Percentiles rank a stretch among this genome's conserved stretches.
Evolutionary conservation across 1,140 invertebrate genomes (phyloP).

Genomic region (Mya arenaria): DNA sequence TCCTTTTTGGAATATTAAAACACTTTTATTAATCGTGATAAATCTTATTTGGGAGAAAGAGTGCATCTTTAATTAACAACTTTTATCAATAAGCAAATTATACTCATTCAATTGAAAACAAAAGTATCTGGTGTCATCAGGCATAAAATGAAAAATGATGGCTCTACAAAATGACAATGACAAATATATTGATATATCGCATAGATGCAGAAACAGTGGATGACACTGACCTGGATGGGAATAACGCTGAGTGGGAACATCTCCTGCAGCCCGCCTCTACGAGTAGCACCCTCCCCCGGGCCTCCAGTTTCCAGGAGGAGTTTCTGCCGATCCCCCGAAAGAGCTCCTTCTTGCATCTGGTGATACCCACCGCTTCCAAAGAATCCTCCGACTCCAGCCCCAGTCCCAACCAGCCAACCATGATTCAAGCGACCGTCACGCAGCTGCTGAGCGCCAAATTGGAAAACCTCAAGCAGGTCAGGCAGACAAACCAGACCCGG

Average conservation of each 20-base stretch:
- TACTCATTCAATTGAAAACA: background rate
- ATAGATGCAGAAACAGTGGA: slow-evolving; percentile 4
- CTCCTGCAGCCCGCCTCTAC: background rate
- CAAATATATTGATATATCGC: background rate
- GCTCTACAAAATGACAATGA: background rate
- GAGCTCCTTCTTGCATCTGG: background rate
- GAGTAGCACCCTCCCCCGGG: too few relatives aligned
- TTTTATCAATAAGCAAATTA: background rate
- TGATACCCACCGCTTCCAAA: slow-evolving; percentile 3
- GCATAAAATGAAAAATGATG: background rate
- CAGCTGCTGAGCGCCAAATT: background rate
- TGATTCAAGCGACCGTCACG: background rate
- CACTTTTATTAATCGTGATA: too few relatives aligned
- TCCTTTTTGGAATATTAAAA: too few relatives aligned
- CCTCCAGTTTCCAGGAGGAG: background rate
- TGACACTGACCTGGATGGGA: slow-evolving; percentile 20
- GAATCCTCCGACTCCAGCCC: background rate
- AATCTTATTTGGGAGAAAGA: background rate
- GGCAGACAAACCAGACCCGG: too few relatives aligned
- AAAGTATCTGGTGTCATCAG: background rate
- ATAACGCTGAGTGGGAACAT: slow-evolving; percentile 35
- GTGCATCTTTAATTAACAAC: background rate
- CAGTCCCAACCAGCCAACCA: background rate
- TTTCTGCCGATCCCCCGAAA: background rate
- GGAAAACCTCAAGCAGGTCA: too few relatives aligned